Percentiles rank a stretch among this genome's conserved stretches.
phyloP scores from a whole-genome alignment of 2,797 vertebrate species.

The Galago senegalensis region DNA sequence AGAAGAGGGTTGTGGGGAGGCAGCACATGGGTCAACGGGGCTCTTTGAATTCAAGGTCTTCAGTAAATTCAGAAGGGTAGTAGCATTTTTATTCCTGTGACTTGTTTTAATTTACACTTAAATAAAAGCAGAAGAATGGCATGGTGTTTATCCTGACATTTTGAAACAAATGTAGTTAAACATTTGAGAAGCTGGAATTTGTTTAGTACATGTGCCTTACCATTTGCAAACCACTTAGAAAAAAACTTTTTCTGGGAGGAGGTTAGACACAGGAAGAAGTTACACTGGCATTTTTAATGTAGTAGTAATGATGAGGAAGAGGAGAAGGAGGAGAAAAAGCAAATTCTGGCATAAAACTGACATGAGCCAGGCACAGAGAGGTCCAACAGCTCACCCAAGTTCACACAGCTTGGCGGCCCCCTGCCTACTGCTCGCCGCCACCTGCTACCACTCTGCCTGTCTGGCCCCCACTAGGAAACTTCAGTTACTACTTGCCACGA shows the following conservation, averaged over 20 bases:
- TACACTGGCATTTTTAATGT: not conserved
- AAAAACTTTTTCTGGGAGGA: constrained; percentile 15
- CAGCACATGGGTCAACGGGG: not conserved
- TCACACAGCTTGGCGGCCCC: not conserved
- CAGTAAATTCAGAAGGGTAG: not conserved
- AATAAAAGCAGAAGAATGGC: not conserved
- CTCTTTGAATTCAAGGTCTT: not conserved
- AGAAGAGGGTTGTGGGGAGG: not conserved
- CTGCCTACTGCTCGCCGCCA: not conserved
- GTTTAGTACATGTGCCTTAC: not conserved
- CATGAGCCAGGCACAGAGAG: not conserved
- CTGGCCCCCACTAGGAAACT: not conserved
- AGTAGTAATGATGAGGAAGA: not conserved
- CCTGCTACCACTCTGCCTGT: not conserved
- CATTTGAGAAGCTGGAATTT: not conserved
- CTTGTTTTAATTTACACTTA: constrained; percentile 35
- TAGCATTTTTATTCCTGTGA: not conserved
- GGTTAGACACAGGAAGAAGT: not conserved
- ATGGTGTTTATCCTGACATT: constrained; percentile 26
- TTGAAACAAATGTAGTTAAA: not conserved
- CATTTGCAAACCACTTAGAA: not conserved
- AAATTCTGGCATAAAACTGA: not conserved
- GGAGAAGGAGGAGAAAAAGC: not conserved
- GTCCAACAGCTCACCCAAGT: not conserved
- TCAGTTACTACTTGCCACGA: not conserved